phyloP scores from a whole-genome alignment of 1,140 invertebrate genomes.

The Cyphomyrmex costatus region DNA sequence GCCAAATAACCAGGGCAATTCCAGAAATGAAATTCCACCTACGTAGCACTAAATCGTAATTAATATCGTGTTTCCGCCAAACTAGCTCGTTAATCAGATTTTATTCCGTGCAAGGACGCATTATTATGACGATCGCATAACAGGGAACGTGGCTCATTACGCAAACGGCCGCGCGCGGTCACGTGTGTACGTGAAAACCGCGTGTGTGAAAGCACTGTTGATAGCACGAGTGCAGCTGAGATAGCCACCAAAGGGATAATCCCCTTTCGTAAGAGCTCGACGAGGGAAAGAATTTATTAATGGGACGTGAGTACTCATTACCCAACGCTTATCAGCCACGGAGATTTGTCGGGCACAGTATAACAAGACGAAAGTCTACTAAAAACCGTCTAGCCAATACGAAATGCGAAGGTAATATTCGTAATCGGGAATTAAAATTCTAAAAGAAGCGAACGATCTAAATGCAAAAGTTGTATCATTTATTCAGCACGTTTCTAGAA shows the following conservation, averaged over 20 bases:
- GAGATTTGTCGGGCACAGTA: slow-evolving; percentile 12
- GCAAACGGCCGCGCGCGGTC: slow-evolving; percentile 27
- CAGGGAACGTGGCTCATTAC: slow-evolving; percentile 54
- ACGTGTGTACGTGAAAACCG: not conserved
- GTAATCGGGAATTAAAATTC: not conserved
- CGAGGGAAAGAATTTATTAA: slow-evolving; percentile 55
- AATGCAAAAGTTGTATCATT: not conserved
- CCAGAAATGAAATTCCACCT: slow-evolving; percentile 65
- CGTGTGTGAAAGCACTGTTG: slow-evolving; percentile 18
- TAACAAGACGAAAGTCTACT: not conserved
- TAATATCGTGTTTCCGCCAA: slow-evolving; percentile 64
- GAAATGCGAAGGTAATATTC: not conserved
- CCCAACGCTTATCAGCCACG: slow-evolving; percentile 23
- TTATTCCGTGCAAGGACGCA: slow-evolving; percentile 56
- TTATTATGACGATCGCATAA: slow-evolving; percentile 63
- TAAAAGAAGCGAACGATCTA: not conserved
- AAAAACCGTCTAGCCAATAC: not conserved
- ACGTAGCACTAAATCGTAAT: slow-evolving; percentile 64
- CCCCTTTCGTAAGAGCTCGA: slow-evolving; percentile 18
- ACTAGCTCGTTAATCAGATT: slow-evolving; percentile 62
- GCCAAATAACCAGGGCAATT: slow-evolving; percentile 61
- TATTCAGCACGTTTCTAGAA: not conserved
- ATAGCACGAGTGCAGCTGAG: slow-evolving; percentile 17
- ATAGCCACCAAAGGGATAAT: slow-evolving; percentile 43
- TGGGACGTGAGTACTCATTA: slow-evolving; percentile 26